Evolutionary conservation across 2,797 vertebrate species (phyloP).

Genomic region (Stomatorhinus walkeri): DNA sequence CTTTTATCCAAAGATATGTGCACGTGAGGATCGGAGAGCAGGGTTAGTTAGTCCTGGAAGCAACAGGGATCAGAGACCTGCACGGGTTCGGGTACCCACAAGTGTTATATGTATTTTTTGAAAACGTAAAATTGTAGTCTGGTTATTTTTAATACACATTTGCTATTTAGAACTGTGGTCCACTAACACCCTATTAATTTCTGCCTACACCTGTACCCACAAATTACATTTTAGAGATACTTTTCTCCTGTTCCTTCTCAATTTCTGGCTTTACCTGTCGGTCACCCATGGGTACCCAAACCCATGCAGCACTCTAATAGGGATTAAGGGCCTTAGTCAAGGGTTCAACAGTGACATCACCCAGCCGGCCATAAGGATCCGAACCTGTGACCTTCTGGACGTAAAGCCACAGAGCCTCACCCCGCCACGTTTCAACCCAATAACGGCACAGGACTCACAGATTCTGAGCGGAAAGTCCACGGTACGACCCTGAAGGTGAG

Average conservation of each 20-base stretch:
- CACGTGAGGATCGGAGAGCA: background rate
- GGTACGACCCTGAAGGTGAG: constrained; percentile 74
- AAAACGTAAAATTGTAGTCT: background rate
- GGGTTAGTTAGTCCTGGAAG: background rate
- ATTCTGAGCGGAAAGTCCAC: constrained; percentile 64
- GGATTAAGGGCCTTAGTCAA: background rate
- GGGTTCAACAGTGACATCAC: background rate
- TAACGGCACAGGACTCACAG: constrained; percentile 50
- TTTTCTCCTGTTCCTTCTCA: background rate
- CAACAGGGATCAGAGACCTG: background rate
- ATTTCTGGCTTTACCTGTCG: background rate
- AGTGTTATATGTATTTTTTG: background rate
- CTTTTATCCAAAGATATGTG: background rate
- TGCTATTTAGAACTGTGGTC: background rate
- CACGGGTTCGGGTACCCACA: background rate
- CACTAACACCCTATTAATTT: background rate
- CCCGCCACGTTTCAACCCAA: background rate
- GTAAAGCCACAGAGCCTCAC: background rate
- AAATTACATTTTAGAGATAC: background rate
- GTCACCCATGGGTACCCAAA: background rate
- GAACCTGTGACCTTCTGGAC: background rate
- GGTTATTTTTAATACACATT: background rate
- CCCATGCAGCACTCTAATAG: background rate
- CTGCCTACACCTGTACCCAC: background rate
- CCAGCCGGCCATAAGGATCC: background rate